These are phyloP conservation scores for Triplophysa siluroides DNA, from an alignment of 2,113 vertebrate species.

Conservation along the genomic window DNA sequence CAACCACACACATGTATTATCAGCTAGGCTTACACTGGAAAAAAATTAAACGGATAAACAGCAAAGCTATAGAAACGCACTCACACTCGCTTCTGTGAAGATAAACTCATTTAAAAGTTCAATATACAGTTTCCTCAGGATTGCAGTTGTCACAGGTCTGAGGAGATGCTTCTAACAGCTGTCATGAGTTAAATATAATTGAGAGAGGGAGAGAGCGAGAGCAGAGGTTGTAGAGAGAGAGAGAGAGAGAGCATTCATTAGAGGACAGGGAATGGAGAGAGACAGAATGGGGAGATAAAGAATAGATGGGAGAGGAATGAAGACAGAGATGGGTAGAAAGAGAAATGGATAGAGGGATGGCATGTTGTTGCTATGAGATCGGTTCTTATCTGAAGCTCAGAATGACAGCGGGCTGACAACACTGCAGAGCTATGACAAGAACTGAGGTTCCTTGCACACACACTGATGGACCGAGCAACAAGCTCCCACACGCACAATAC, in stretches of 20 bases:
- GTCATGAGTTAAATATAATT: slow-evolving; percentile 35
- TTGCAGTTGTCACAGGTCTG: slow-evolving; percentile 37
- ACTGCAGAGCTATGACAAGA: slow-evolving; percentile 51
- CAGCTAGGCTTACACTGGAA: neutral
- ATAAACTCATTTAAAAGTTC: slow-evolving; percentile 30
- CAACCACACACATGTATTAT: neutral
- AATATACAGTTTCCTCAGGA: slow-evolving; percentile 27
- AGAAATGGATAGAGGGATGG: slow-evolving; percentile 26
- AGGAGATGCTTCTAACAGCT: slow-evolving; percentile 40
- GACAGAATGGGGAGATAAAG: slow-evolving; percentile 6
- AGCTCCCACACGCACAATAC: slow-evolving; percentile 22
- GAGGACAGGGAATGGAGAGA: neutral
- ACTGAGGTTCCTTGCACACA: slow-evolving; percentile 36
- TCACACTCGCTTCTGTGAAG: neutral
- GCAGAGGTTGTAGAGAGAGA: neutral
- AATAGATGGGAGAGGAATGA: neutral
- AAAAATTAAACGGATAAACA: neutral
- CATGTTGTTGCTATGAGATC: slow-evolving; percentile 46
- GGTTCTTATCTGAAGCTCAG: slow-evolving; percentile 49
- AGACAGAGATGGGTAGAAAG: slow-evolving; percentile 20
- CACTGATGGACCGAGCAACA: slow-evolving; percentile 32
- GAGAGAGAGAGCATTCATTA: slow-evolving; percentile 22
- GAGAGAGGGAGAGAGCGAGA: slow-evolving; percentile 10
- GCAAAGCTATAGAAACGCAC: neutral
- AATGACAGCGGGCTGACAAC: slow-evolving; percentile 52